A percentile compares a stretch with the other conserved stretches of the same genome.
Evolutionary conservation across 2,113 vertebrate genomes (phyloP).

Genomic region (Leptosomus discolor): DNA sequence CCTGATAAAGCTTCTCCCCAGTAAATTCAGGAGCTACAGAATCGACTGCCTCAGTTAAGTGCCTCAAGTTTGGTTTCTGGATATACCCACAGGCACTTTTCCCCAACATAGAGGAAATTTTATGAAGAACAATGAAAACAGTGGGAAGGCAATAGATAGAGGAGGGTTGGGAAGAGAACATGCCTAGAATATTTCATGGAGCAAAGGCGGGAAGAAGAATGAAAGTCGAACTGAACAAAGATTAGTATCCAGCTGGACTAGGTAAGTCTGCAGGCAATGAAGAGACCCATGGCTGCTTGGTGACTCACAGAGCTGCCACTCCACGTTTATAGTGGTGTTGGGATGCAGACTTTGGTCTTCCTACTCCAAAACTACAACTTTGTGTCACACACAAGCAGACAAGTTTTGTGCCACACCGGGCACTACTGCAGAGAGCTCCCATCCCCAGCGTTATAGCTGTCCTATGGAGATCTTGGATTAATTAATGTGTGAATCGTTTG

Average conservation of each 20-base stretch:
- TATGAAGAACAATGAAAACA: background rate
- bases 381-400: background rate
- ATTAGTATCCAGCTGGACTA: background rate
- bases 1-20: background rate
- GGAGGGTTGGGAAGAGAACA: background rate
- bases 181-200: background rate
- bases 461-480: background rate
- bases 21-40: background rate
- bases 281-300: fast-evolving
- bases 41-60: background rate
- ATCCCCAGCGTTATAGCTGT: background rate
- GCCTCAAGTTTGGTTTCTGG: background rate
- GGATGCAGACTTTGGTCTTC: background rate
- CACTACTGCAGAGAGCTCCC: background rate
- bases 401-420: background rate
- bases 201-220: background rate
- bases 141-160: background rate
- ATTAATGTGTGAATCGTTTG: background rate
- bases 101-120: background rate
- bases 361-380: background rate
- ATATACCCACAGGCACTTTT: background rate
- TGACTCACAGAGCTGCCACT: background rate
- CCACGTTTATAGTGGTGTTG: background rate
- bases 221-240: background rate
- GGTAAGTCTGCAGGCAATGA: background rate